phyloP scores from a whole-genome alignment of 2,888 invertebrate species.

The Camponotus fellah region DNA sequence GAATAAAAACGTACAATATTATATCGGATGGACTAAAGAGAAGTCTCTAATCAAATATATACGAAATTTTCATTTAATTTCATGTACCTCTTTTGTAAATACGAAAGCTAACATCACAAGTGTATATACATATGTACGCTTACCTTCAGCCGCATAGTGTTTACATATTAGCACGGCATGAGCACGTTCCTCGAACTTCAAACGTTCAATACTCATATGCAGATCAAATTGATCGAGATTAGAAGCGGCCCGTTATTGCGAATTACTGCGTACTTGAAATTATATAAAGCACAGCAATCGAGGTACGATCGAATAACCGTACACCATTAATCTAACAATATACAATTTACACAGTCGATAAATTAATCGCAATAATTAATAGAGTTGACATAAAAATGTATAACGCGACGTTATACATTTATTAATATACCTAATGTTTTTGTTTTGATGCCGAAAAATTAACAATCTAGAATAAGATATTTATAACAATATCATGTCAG shows the following conservation, averaged over 20 bases:
- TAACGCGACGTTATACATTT: neutral
- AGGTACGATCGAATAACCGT: conserved; percentile 10
- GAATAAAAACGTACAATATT: neutral
- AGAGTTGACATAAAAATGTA: neutral
- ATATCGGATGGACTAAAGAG: neutral
- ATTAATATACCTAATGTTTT: conserved; percentile 4
- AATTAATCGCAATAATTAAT: conserved; percentile 41
- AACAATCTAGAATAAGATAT: neutral
- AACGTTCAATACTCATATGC: conserved; percentile 63
- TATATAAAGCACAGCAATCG: conserved; percentile 58
- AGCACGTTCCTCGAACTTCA: conserved; percentile 61
- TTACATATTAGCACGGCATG: conserved; percentile 57
- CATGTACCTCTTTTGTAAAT: neutral
- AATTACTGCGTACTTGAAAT: conserved; percentile 73
- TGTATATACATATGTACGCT: neutral
- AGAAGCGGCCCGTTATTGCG: conserved; percentile 70
- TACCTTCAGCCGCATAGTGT: conserved; percentile 9
- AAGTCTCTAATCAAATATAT: neutral
- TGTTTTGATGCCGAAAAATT: neutral
- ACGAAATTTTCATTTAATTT: conserved; percentile 2
- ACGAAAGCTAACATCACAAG: conserved; percentile 20
- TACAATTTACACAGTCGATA: conserved; percentile 1
- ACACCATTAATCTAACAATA: conserved; percentile 14
- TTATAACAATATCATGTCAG: neutral
- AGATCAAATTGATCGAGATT: conserved; percentile 69